Evolutionary conservation across 2,113 vertebrate species (phyloP).

Genomic region (Gavialis gangeticus): DNA sequence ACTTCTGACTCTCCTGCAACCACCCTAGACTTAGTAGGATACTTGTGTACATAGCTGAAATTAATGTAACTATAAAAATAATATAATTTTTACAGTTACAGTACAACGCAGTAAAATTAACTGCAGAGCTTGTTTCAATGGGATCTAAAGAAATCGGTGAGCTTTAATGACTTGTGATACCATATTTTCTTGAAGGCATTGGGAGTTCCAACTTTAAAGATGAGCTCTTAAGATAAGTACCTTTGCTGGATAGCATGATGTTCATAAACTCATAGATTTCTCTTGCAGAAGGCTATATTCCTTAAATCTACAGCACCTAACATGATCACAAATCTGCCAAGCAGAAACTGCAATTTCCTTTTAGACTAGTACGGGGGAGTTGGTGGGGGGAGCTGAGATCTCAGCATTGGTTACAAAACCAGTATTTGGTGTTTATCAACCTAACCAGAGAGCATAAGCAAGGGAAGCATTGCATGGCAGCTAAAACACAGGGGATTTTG

Average conservation of each 20-base stretch:
- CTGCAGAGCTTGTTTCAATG: not conserved
- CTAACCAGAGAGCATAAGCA: not conserved
- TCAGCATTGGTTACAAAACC: not conserved
- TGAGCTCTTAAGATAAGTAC: not conserved
- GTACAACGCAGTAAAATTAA: not conserved
- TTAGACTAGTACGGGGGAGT: not conserved
- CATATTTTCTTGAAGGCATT: not conserved
- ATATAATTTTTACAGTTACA: not conserved
- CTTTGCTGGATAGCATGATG: not conserved
- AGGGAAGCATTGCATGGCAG: not conserved
- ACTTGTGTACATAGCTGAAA: fast-evolving
- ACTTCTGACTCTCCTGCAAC: not conserved
- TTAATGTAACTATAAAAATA: too few species aligned
- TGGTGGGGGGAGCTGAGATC: not conserved
- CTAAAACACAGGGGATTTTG: not conserved
- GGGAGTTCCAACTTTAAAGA: not conserved
- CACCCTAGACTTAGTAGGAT: not conserved
- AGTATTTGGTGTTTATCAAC: not conserved
- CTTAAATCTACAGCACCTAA: not conserved
- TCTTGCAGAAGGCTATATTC: not conserved
- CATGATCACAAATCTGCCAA: not conserved
- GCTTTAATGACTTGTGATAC: too few species aligned
- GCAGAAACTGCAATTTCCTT: not conserved
- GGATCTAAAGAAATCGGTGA: not conserved
- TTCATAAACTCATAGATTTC: not conserved